Base-by-base conservation (phyloP, 2,797 vertebrate genomes). In the Botia kubotai region DNA sequence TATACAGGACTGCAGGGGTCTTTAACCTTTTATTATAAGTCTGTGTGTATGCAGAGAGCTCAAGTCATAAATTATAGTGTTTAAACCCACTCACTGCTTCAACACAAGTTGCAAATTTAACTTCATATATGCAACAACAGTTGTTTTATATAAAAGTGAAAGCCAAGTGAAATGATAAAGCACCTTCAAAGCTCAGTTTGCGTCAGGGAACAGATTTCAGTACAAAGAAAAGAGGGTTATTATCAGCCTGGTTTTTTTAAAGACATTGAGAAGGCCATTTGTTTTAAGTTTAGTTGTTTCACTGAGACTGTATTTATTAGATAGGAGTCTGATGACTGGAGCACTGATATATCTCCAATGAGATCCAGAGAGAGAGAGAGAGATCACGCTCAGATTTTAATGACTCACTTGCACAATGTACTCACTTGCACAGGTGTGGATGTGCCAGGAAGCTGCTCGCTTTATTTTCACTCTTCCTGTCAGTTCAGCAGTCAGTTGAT, bases 181-280 rank as follows among this genome's bases (percentile, higher is more conserved):
- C 6, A 36, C 19, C 88, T 91, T 92, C 90, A 91, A 93, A 92
- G 88, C 77, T 79, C 63, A 21, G 65, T 86, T 85, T 87, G 72
- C 82, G 79, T 86, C 86, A 82, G 87, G 75, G 86, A 88, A 90
- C 88, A 86, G 87, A 89, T 92, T 93, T 92, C 89, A 92, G 85
- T 89, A 93, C 89, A 92, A 93, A 92, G 88, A 85, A 88, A 92
- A 90, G 83, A 81, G 80, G 90, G 84, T 89, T 92, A 90, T 93
- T 93, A 92, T 90, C 87, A 89, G 76, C 82, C 89, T 89, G 82
- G 85, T 81, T 92, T 91, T 26, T 80, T 85, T 68, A 75, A 85
- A 75, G 72, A 21, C 58, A 82, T 72, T 84, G 78, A 86, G 86
- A 88, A 92, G 90, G 89, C 86, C 79, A 87, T 86, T 83, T 83